Conservation (phyloP, 2,113 vertebrate species). For the Melanerpes formicivorus region DNA sequence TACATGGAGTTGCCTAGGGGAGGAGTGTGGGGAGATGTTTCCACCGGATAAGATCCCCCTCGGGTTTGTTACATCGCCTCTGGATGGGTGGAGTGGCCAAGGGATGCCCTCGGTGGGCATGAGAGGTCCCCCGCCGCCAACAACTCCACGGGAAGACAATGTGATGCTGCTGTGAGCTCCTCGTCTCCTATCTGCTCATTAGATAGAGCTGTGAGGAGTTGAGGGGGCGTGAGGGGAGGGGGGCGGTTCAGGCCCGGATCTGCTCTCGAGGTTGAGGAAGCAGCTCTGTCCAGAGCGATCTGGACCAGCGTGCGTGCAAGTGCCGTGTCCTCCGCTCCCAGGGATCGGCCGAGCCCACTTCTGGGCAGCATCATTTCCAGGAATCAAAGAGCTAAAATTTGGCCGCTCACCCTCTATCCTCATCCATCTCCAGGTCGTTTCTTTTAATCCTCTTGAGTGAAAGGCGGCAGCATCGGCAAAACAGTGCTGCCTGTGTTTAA, state of each 20-base stretch:
- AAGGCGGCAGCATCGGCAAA: neutral
- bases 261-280: neutral
- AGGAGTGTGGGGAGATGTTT: neutral
- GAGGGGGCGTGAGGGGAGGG: neutral
- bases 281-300: neutral
- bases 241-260: neutral
- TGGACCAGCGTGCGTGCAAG: neutral
- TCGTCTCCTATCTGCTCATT: neutral
- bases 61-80: neutral
- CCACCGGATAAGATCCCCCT: neutral
- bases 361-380: neutral
- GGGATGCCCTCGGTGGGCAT: neutral
- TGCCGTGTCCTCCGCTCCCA: neutral
- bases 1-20: too few relatives aligned
- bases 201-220: neutral
- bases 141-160: neutral
- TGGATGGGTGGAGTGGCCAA: neutral
- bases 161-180: neutral
- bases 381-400: neutral
- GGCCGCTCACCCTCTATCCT: fast-evolving
- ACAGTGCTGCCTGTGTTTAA: neutral
- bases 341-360: too few relatives aligned
- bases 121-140: neutral
- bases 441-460: neutral
- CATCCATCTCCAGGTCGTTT: neutral